These are phyloP conservation scores for Caradrina clavipalpis DNA, from an alignment of 2,888 invertebrate genomes.

Conservation along the genomic window DNA sequence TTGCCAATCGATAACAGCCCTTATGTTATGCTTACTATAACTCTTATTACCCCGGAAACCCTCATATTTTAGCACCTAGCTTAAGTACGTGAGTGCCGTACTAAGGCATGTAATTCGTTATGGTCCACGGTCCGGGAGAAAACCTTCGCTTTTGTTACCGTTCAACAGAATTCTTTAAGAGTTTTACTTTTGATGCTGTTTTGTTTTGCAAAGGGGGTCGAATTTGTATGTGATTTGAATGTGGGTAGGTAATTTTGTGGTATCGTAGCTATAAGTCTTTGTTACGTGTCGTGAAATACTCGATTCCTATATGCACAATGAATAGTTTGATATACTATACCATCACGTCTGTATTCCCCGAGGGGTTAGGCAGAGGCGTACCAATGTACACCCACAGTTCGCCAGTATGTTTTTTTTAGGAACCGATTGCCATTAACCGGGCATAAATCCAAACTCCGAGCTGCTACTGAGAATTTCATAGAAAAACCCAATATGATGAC, in stretches of 20 bases:
- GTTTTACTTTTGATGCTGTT: constrained; percentile 18
- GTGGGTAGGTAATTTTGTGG: background rate
- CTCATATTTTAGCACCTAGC: constrained; percentile 41
- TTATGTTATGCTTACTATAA: constrained; percentile 9
- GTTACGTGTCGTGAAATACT: too few relatives aligned
- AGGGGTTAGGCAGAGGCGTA: too few relatives aligned
- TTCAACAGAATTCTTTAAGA: constrained; percentile 9
- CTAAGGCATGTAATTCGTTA: constrained; percentile 25
- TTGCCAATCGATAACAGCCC: constrained; percentile 6
- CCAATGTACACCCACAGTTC: too few relatives aligned
- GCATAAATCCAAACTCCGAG: too few relatives aligned
- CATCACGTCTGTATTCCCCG: too few relatives aligned
- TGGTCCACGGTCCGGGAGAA: background rate
- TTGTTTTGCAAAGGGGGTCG: constrained; percentile 14
- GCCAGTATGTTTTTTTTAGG: too few relatives aligned
- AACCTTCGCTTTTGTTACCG: constrained; percentile 38
- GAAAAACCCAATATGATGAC: too few relatives aligned
- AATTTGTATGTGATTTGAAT: background rate
- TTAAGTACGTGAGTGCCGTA: constrained; percentile 45
- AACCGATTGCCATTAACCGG: too few relatives aligned
- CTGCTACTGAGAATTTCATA: too few relatives aligned
- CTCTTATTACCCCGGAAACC: constrained; percentile 11
- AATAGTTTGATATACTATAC: too few relatives aligned
- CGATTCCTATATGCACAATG: too few relatives aligned
- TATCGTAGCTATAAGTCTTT: background rate